Conservation (phyloP, 2,888 invertebrate genomes). For the Ormyrus pomaceus region DNA sequence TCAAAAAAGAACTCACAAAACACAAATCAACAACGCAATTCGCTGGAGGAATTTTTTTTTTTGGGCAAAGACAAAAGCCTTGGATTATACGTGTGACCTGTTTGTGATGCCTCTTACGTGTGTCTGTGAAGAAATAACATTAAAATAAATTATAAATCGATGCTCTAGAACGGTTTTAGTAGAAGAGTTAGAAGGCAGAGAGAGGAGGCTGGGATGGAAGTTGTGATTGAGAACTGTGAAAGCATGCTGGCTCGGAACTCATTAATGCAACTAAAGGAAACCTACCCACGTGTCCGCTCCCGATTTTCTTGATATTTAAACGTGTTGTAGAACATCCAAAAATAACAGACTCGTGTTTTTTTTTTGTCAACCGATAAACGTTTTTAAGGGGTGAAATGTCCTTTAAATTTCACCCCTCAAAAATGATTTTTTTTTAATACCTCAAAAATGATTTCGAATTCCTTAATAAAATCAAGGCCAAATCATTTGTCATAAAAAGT, state of each 20-base stretch:
- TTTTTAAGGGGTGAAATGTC: no score
- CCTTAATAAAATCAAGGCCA: no score
- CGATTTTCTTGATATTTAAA: no score
- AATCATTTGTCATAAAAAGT: no score
- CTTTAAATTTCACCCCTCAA: no score
- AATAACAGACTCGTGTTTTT: no score
- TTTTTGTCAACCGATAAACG: no score
- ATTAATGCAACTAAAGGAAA: conserved; percentile 6
- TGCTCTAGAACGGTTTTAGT: background rate
- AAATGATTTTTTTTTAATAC: no score
- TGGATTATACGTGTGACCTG: conserved; percentile 52
- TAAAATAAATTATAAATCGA: conserved; percentile 42
- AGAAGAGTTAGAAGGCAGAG: background rate
- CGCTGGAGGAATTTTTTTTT: conserved; percentile 31
- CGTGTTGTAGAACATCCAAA: no score
- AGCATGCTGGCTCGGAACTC: conserved; percentile 38
- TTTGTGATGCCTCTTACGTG: conserved; percentile 62
- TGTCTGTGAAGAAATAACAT: conserved; percentile 68
- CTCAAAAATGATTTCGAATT: no score
- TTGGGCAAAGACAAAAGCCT: conserved; percentile 18
- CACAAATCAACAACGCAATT: conserved; percentile 37
- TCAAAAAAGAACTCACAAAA: conserved; percentile 19
- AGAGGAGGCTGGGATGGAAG: background rate
- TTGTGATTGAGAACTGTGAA: background rate
- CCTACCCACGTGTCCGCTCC: no score